phyloP scores from a whole-genome alignment of 2,888 invertebrate species.

The Brenthis ino region DNA sequence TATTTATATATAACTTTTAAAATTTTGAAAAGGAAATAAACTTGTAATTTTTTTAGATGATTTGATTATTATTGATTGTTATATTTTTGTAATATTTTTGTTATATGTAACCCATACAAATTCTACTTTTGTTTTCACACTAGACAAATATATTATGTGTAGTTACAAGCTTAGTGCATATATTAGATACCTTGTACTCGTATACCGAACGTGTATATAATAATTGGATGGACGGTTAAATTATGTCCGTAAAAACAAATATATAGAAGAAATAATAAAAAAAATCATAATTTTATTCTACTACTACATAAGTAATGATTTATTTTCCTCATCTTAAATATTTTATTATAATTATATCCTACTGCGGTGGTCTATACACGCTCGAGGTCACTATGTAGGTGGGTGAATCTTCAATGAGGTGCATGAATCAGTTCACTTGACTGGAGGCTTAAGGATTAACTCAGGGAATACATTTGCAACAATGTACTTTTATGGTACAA shows the following conservation, averaged over 20 bases:
- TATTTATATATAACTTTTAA: slow-evolving; percentile 3
- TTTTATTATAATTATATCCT: slow-evolving; percentile 6
- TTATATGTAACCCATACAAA: too few relatives aligned
- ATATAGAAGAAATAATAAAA: too few relatives aligned
- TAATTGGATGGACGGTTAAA: too few relatives aligned
- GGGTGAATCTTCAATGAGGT: slow-evolving; percentile 68
- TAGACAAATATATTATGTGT: too few relatives aligned
- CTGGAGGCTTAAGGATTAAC: slow-evolving; percentile 49
- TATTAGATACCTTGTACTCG: too few relatives aligned
- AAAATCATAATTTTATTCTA: too few relatives aligned
- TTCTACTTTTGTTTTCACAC: too few relatives aligned
- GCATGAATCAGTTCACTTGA: slow-evolving; percentile 70
- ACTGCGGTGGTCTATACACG: slow-evolving; percentile 30
- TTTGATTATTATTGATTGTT: not conserved
- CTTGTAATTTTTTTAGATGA: not conserved
- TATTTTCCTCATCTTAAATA: not conserved
- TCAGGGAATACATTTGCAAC: slow-evolving; percentile 17
- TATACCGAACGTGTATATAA: too few relatives aligned
- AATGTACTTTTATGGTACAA: slow-evolving; percentile 4
- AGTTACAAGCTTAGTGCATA: too few relatives aligned
- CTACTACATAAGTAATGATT: too few relatives aligned
- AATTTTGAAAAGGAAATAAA: not conserved
- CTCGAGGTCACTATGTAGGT: slow-evolving; percentile 58
- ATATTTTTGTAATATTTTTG: too few relatives aligned
- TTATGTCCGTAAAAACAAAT: too few relatives aligned